phyloP scores from a whole-genome alignment of 2,797 vertebrate species.

The Clarias pachynema region DNA sequence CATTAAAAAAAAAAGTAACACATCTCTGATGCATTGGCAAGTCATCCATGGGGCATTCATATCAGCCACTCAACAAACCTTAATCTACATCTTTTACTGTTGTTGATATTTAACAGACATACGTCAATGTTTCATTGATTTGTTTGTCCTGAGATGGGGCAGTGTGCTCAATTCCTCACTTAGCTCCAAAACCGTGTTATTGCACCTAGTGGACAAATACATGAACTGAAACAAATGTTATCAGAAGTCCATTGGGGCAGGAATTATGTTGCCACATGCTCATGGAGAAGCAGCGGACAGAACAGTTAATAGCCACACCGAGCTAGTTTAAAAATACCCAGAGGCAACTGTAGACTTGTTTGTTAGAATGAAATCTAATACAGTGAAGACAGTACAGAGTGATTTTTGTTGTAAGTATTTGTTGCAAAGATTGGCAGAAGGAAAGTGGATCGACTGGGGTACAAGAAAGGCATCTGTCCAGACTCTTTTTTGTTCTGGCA shows the following conservation, averaged over 20 bases:
- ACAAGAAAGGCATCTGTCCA: too few species aligned
- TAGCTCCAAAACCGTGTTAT: not conserved
- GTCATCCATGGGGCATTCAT: not conserved
- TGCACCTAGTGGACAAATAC: not conserved
- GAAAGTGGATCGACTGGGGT: not conserved
- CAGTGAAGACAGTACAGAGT: not conserved
- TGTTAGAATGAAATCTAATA: not conserved
- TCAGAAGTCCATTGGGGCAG: not conserved
- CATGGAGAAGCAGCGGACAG: not conserved
- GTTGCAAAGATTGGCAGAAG: not conserved
- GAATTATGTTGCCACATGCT: not conserved
- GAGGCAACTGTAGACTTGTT: not conserved
- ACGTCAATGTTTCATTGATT: not conserved
- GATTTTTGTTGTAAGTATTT: not conserved
- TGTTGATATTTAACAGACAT: not conserved
- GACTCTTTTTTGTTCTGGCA: too few species aligned
- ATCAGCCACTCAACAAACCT: too few species aligned
- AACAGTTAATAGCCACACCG: not conserved
- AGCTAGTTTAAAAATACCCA: not conserved
- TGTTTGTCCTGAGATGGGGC: not conserved
- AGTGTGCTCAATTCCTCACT: not conserved
- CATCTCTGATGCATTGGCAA: not conserved
- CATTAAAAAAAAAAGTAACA: not conserved
- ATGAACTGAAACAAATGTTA: not conserved
- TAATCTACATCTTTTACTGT: not conserved